Conservation (phyloP, 2,113 vertebrate species). For the Nannobrachium achirus region DNA sequence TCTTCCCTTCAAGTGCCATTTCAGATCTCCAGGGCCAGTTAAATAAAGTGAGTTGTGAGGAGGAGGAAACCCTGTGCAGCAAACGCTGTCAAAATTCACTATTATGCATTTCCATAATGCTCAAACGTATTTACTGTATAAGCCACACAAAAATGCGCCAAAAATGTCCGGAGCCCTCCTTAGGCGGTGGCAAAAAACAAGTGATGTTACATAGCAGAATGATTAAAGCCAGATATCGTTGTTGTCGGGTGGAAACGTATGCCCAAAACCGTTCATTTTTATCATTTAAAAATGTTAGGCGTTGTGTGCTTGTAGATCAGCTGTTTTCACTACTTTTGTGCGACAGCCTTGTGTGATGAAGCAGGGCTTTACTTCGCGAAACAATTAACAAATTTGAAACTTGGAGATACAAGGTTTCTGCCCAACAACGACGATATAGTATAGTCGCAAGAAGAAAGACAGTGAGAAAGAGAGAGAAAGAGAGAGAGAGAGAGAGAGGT, state of each 20-base stretch:
- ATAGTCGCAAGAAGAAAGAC: constrained; percentile 54
- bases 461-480: constrained; percentile 16
- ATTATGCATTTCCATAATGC: constrained; percentile 17
- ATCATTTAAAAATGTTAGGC: no score
- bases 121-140: constrained; percentile 37
- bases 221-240: constrained; percentile 76
- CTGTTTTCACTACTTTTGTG: no score
- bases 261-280: no score
- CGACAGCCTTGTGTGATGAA: no score
- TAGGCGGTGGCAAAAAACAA: constrained; percentile 61
- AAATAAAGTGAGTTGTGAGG: constrained; percentile 25
- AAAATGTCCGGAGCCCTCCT: constrained; percentile 52
- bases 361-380: no score
- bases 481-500: constrained; percentile 61
- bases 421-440: no score
- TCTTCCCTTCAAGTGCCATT: constrained; percentile 21
- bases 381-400: no score
- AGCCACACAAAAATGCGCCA: constrained; percentile 31
- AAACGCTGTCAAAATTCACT: constrained; percentile 3
- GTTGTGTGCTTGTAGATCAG: no score
- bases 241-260: no score
- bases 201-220: constrained; percentile 71
- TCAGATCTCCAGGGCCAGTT: constrained; percentile 16
- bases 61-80: constrained; percentile 4
- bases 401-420: no score